Conservation (phyloP, 2,888 invertebrate species). For the Polietes domitor region DNA sequence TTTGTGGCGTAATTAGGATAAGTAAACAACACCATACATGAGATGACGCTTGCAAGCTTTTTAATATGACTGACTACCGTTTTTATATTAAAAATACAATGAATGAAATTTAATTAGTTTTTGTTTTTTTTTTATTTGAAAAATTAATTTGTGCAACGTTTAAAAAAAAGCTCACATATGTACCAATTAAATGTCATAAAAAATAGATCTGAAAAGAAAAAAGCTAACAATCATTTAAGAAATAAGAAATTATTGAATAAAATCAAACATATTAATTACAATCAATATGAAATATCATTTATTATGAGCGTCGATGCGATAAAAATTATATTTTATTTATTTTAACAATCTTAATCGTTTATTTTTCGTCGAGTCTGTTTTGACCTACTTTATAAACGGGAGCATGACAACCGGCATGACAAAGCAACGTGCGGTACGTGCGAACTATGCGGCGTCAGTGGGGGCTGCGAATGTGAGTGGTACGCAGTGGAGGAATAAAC, state of each 20-base stretch:
- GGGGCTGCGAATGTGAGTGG: no score
- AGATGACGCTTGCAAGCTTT: slow-evolving; percentile 35
- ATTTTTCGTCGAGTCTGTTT: no score
- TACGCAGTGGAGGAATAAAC: no score
- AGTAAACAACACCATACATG: slow-evolving; percentile 18
- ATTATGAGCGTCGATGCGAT: no score
- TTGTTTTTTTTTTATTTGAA: slow-evolving; percentile 32
- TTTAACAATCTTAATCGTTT: no score
- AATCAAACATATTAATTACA: slow-evolving; percentile 6
- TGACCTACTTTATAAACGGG: no score
- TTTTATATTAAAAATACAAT: slow-evolving; percentile 29
- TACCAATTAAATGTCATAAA: slow-evolving; percentile 49
- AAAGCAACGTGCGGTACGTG: no score
- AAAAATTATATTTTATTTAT: no score
- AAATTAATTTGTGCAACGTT: slow-evolving; percentile 57
- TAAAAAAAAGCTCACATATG: slow-evolving; percentile 48
- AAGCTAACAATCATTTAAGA: slow-evolving; percentile 12
- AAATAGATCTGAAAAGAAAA: slow-evolving; percentile 2
- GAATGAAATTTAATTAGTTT: slow-evolving; percentile 3
- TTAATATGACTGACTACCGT: slow-evolving; percentile 38
- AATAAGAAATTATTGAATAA: slow-evolving; percentile 2
- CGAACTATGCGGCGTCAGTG: no score
- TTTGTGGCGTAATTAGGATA: slow-evolving; percentile 46
- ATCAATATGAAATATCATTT: not conserved
- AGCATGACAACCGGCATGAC: no score